Conservation (phyloP, 2,797 vertebrate species). For the Ctenochaetus hawaiiensis region DNA sequence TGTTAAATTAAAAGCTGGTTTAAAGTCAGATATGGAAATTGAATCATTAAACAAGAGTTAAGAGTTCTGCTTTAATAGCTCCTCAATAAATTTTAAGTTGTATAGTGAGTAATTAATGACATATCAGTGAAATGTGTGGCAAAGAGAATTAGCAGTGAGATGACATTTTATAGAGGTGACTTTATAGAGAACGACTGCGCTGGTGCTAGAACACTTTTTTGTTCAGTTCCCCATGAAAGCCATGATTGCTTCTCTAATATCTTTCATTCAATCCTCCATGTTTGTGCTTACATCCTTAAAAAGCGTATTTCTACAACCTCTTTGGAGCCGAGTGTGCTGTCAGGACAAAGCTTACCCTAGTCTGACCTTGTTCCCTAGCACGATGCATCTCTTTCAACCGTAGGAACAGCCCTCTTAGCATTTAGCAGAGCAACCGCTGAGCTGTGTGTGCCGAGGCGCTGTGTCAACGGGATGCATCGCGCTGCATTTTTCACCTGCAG, state of each 20-base stretch:
- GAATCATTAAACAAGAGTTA: slow-evolving; percentile 48
- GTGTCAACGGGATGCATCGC: slow-evolving; percentile 66
- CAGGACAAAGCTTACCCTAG: slow-evolving; percentile 51
- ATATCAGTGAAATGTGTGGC: slow-evolving; percentile 28
- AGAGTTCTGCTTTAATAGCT: slow-evolving; percentile 39
- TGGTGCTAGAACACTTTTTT: slow-evolving; percentile 33
- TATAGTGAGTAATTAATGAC: slow-evolving; percentile 49
- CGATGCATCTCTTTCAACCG: slow-evolving; percentile 42
- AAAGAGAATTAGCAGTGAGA: slow-evolving; percentile 52
- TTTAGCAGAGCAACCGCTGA: slow-evolving; percentile 63
- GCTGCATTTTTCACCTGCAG: slow-evolving; percentile 70
- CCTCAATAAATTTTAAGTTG: slow-evolving; percentile 28
- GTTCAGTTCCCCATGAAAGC: slow-evolving; percentile 71
- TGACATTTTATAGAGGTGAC: slow-evolving; percentile 32
- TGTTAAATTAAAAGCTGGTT: slow-evolving; percentile 26
- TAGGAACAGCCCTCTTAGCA: slow-evolving; percentile 59
- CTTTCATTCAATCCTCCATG: slow-evolving; percentile 52
- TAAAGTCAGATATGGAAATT: slow-evolving; percentile 49
- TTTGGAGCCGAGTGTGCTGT: slow-evolving; percentile 43
- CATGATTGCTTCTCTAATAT: slow-evolving; percentile 60
- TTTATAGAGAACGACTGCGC: slow-evolving; percentile 12
- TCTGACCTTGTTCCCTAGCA: slow-evolving; percentile 57
- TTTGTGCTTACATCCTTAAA: slow-evolving; percentile 48
- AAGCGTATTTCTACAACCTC: slow-evolving; percentile 46
- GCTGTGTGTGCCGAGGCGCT: slow-evolving; percentile 57